These are phyloP conservation scores for Chrysaora quinquecirrha DNA, from an alignment of 30 jellyfish, hydroid and myxozoan genomes.

Conservation along the genomic window DNA sequence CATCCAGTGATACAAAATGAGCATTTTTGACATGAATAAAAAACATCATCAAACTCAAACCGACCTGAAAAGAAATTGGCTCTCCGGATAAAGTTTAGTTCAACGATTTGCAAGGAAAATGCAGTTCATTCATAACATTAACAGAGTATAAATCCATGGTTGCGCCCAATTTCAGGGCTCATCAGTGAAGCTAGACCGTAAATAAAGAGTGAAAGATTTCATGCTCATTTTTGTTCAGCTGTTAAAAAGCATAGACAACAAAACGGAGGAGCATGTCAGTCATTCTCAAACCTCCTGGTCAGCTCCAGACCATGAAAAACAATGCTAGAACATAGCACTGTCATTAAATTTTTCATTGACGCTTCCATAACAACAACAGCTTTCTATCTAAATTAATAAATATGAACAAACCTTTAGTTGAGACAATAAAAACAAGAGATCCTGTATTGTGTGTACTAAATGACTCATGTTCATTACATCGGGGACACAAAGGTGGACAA, in stretches of 20 bases:
- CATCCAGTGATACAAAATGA: constrained; percentile 6
- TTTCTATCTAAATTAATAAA: not conserved
- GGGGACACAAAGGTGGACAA: constrained; percentile 19
- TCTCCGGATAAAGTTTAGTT: not conserved
- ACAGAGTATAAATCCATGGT: not conserved
- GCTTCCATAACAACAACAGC: not conserved
- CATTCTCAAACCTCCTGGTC: not conserved
- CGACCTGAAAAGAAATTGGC: constrained; percentile 11
- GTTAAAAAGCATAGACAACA: not conserved
- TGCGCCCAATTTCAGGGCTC: not conserved
- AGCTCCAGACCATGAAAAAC: constrained; percentile 1
- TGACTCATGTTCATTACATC: constrained; percentile 1
- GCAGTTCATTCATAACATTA: not conserved
- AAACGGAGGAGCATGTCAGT: not conserved
- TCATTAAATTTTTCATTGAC: not conserved
- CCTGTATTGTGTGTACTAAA: not conserved
- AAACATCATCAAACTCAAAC: constrained; percentile 21
- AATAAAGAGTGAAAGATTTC: not conserved
- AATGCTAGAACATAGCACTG: not conserved
- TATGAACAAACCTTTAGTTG: constrained; percentile 8
- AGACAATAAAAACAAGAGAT: not conserved
- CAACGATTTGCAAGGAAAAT: not conserved
- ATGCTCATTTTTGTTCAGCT: not conserved
- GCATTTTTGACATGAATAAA: constrained; percentile 4
- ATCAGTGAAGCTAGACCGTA: not conserved